Evolutionary conservation across 2,888 invertebrate genomes (phyloP).

Genomic region (Tinea trinotella): DNA sequence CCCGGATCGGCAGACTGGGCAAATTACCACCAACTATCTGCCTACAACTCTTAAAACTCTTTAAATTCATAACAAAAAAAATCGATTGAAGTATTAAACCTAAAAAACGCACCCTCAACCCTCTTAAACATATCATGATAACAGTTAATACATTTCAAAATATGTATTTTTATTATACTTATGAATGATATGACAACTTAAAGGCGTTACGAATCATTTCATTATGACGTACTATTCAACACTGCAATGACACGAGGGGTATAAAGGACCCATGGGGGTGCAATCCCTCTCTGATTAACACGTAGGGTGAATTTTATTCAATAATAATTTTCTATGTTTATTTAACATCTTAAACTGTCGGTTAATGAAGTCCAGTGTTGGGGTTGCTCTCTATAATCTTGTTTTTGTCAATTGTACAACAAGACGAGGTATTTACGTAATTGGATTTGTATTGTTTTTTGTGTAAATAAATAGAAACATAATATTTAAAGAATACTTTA

Average conservation of each 20-base stretch:
- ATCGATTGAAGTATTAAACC: too few species aligned
- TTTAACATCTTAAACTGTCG: constrained; percentile 67
- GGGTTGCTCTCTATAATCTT: constrained; percentile 21
- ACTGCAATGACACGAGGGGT: constrained; percentile 29
- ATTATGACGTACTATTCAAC: constrained; percentile 19
- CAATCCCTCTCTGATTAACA: constrained; percentile 1
- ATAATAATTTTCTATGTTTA: constrained; percentile 66
- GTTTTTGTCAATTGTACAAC: constrained; percentile 12
- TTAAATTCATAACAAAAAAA: too few species aligned
- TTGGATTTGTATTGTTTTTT: too few species aligned
- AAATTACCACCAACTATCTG: too few species aligned
- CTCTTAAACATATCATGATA: background rate
- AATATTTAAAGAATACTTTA: too few species aligned
- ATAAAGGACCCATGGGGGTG: background rate
- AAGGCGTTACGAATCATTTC: constrained; percentile 65
- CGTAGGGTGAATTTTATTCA: constrained; percentile 38
- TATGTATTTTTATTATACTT: constrained; percentile 60
- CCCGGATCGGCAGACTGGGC: too few species aligned
- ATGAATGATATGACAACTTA: constrained; percentile 68
- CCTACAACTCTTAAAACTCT: too few species aligned
- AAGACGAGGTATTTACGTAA: too few species aligned
- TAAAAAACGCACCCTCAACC: constrained; percentile 16
- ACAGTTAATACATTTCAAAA: constrained; percentile 43
- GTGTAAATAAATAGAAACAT: too few species aligned
- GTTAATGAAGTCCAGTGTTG: constrained; percentile 59